Conservation (phyloP, 2,797 vertebrate species). For the Clarias fuscus region DNA sequence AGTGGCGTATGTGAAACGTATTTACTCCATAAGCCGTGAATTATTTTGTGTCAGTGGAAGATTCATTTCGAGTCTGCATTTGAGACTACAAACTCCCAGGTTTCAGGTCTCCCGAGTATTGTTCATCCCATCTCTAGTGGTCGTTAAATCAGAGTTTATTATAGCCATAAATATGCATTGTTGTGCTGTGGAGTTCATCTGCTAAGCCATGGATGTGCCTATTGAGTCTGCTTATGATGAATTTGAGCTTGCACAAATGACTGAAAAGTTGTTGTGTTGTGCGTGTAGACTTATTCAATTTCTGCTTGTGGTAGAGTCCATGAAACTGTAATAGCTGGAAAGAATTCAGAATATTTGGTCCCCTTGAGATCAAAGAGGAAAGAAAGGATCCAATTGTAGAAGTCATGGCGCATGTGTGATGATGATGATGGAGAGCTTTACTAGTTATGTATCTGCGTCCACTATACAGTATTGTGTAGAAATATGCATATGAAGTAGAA, state of each 20-base stretch:
- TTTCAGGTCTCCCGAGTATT: constrained; percentile 31
- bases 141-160: constrained; percentile 35
- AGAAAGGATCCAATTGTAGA: constrained; percentile 1
- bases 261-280: constrained; percentile 12
- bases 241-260: background rate
- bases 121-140: background rate
- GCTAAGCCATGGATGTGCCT: background rate
- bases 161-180: constrained; percentile 5
- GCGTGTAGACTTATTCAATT: background rate
- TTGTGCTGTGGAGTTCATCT: background rate
- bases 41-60: constrained; percentile 10
- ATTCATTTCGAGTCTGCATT: constrained; percentile 25
- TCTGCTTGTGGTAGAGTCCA: background rate
- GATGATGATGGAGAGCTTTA: background rate
- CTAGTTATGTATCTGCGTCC: background rate
- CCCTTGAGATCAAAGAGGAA: constrained; percentile 5
- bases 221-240: background rate
- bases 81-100: constrained; percentile 1
- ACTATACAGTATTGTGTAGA: background rate
- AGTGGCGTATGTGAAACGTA: background rate
- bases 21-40: constrained; percentile 7
- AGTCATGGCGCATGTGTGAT: background rate
- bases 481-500: background rate
- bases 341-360: background rate
- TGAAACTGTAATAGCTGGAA: constrained; percentile 17